A percentile compares a stretch with the other conserved stretches of the same genome.
Evolutionary conservation across 2,888 invertebrate genomes (phyloP).

Genomic region (Agrotis exclamationis): DNA sequence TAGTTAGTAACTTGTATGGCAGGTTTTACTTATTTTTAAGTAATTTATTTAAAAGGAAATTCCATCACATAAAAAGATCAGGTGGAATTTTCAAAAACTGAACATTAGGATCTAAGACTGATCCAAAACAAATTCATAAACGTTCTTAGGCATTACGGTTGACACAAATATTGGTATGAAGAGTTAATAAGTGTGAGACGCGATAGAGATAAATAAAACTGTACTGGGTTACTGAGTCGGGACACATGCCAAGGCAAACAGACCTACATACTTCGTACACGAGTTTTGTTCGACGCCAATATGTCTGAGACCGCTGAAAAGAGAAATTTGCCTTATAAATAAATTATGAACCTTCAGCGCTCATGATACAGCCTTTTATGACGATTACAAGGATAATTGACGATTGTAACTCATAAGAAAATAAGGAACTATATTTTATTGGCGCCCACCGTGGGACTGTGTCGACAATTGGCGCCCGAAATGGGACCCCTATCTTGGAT

Average conservation of each 20-base stretch:
- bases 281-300: slow-evolving; percentile 57
- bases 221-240: slow-evolving; percentile 61
- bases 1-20: not conserved
- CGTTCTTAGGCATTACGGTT: slow-evolving; percentile 6
- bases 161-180: slow-evolving; percentile 34
- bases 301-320: slow-evolving; percentile 52
- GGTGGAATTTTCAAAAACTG: not conserved
- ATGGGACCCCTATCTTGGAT: not conserved
- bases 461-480: slow-evolving; percentile 34
- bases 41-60: not conserved
- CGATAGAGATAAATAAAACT: slow-evolving; percentile 51
- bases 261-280: slow-evolving; percentile 33
- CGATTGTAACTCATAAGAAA: slow-evolving; percentile 11
- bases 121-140: slow-evolving; percentile 24
- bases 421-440: slow-evolving; percentile 42
- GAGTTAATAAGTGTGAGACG: slow-evolving; percentile 27
- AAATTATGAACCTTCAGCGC: slow-evolving; percentile 36
- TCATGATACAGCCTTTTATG: slow-evolving; percentile 41
- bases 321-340: slow-evolving; percentile 41
- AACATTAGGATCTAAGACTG: not conserved
- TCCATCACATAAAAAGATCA: too few relatives aligned
- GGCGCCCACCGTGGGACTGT: slow-evolving; percentile 45
- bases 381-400: slow-evolving; percentile 34
- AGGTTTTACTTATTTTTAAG: not conserved
- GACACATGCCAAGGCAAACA: slow-evolving; percentile 61